Percentiles rank a stretch among this genome's conserved stretches.
Evolutionary conservation across 2,797 vertebrate genomes (phyloP).

Genomic region (Lagodon rhomboides): DNA sequence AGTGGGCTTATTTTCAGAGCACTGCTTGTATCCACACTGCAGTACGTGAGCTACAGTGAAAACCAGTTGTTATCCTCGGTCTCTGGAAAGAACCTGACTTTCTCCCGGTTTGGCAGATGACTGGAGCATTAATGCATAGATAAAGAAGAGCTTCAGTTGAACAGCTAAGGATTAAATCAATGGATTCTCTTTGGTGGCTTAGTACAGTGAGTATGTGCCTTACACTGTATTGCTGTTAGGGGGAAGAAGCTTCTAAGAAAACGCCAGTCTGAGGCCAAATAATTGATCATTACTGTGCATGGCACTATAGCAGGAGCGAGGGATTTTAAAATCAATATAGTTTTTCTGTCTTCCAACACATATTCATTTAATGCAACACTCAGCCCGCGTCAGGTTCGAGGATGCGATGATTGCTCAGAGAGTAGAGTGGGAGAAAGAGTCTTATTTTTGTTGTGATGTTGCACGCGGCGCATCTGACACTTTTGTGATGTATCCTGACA

Average conservation of each 20-base stretch:
- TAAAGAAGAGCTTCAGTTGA: slow-evolving; percentile 38
- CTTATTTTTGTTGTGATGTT: slow-evolving; percentile 50
- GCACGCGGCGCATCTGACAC: slow-evolving; percentile 60
- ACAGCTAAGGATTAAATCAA: slow-evolving; percentile 57
- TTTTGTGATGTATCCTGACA: slow-evolving; percentile 79
- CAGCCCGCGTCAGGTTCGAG: slow-evolving; percentile 52
- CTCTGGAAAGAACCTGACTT: slow-evolving; percentile 25
- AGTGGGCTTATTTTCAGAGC: slow-evolving; percentile 25
- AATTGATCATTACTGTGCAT: slow-evolving; percentile 70
- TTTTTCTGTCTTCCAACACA: slow-evolving; percentile 54
- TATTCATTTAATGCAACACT: slow-evolving; percentile 67
- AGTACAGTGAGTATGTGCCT: slow-evolving; percentile 22
- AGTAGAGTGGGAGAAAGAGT: slow-evolving; percentile 37
- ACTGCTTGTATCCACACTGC: slow-evolving; percentile 3
- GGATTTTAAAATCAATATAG: slow-evolving; percentile 64
- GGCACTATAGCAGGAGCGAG: slow-evolving; percentile 44
- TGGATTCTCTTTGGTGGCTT: slow-evolving; percentile 60
- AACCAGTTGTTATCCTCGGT: slow-evolving; percentile 31
- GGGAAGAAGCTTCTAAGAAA: slow-evolving; percentile 44
- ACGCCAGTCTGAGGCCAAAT: slow-evolving; percentile 61
- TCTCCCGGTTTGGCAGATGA: slow-evolving; percentile 39
- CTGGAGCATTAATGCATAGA: slow-evolving; percentile 37
- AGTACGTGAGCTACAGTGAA: slow-evolving; percentile 12
- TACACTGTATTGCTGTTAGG: slow-evolving; percentile 9
- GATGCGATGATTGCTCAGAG: slow-evolving; percentile 47